Conservation (phyloP, 2,797 vertebrate genomes). For the Botia kubotai region DNA sequence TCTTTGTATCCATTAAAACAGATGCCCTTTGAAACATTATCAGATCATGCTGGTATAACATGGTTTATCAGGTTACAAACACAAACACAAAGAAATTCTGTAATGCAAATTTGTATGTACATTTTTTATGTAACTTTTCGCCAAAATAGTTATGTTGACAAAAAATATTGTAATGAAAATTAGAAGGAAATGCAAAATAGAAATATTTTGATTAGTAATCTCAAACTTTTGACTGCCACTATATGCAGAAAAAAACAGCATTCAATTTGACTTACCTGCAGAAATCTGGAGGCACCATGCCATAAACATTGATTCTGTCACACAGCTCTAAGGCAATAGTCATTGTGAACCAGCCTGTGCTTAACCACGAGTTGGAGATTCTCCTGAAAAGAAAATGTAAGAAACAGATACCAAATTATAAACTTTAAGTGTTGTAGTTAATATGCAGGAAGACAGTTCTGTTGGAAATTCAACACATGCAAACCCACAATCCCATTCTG, state of each 20-base stretch:
- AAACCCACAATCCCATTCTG: background rate
- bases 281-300: conserved; percentile 98
- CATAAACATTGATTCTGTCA: conserved; percentile 93
- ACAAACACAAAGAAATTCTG: too few relatives aligned
- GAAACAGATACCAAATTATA: background rate
- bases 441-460: background rate
- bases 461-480: background rate
- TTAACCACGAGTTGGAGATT: conserved; percentile 98
- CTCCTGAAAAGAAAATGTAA: conserved; percentile 76
- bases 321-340: conserved; percentile 96
- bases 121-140: too few relatives aligned
- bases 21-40: background rate
- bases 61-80: background rate
- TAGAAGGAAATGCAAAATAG: background rate
- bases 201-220: background rate
- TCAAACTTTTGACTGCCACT: background rate
- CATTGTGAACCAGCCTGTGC: conserved; percentile 99
- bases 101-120: too few relatives aligned
- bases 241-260: background rate
- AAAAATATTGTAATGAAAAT: background rate
- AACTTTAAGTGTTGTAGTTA: background rate
- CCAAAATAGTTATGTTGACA: background rate
- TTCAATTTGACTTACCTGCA: conserved; percentile 86
- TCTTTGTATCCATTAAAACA: background rate
- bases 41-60: background rate